These are phyloP conservation scores for Diuraphis noxia DNA, from an alignment of 1,140 invertebrate species.

Conservation along the genomic window DNA sequence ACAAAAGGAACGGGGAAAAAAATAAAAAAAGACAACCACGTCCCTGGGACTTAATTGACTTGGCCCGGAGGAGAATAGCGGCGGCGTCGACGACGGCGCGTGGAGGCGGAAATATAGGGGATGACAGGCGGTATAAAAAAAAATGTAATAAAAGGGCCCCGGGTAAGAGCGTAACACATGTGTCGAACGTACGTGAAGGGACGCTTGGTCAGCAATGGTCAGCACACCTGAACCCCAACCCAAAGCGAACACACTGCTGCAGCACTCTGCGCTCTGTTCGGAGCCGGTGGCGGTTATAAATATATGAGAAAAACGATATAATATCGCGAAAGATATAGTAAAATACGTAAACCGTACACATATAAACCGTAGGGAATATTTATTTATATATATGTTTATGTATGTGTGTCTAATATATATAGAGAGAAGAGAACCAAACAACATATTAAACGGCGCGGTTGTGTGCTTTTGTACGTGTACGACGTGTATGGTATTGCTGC, in stretches of 20 bases:
- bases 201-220: constrained; percentile 49
- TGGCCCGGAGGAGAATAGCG: constrained; percentile 26
- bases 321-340: constrained; percentile 20
- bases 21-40: constrained; percentile 25
- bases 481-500: background rate
- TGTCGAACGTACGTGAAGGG: constrained; percentile 51
- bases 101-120: background rate
- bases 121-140: constrained; percentile 40
- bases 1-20: constrained; percentile 25
- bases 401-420: background rate
- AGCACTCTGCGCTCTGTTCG: background rate
- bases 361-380: background rate
- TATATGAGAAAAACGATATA: constrained; percentile 36
- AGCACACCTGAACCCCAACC: constrained; percentile 51
- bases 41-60: constrained; percentile 50
- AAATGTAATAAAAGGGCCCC: constrained; percentile 41
- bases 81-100: background rate
- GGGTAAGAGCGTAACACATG: constrained; percentile 48
- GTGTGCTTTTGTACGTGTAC: background rate
- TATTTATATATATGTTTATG: background rate
- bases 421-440: background rate
- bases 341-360: background rate
- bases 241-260: background rate
- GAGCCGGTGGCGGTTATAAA: background rate
- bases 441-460: background rate